phyloP scores from a whole-genome alignment of 2,888 invertebrate species.

The Melanophora roralis region DNA sequence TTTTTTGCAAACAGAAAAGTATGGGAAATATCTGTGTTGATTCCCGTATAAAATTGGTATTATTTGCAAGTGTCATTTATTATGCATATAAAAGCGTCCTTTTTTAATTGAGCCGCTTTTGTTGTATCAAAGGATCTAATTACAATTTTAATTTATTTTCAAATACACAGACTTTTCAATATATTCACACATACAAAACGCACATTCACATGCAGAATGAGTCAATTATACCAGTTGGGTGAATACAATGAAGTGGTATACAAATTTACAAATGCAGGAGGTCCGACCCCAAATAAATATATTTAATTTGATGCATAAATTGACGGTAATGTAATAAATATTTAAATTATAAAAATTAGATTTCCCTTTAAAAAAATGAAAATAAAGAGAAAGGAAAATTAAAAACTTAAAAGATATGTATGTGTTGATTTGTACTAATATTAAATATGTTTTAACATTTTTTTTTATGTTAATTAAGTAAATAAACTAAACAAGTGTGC shows the following conservation, averaged over 20 bases:
- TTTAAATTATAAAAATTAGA: constrained; percentile 44
- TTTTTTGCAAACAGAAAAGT: constrained; percentile 37
- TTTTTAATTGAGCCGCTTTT: constrained; percentile 62
- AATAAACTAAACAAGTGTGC: background rate
- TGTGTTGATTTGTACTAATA: background rate
- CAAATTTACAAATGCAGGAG: constrained; percentile 22
- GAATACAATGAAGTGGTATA: background rate
- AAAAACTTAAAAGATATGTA: too few species aligned
- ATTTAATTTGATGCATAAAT: constrained; percentile 41
- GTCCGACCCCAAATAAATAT: constrained; percentile 37
- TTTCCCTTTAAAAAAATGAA: constrained; percentile 14
- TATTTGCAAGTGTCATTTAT: constrained; percentile 53
- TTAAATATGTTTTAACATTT: constrained; percentile 28
- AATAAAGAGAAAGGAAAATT: background rate
- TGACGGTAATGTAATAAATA: constrained; percentile 48
- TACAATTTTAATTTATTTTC: constrained; percentile 63
- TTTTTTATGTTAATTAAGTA: constrained; percentile 6
- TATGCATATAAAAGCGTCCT: constrained; percentile 43
- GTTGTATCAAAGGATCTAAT: constrained; percentile 62
- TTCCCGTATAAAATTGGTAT: constrained; percentile 37
- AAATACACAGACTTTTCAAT: constrained; percentile 30
- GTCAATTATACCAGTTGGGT: background rate
- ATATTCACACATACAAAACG: constrained; percentile 22
- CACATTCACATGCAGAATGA: background rate
- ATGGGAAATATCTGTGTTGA: constrained; percentile 40